phyloP scores from a whole-genome alignment of 2,797 vertebrate species.

The Tangara arthus region DNA sequence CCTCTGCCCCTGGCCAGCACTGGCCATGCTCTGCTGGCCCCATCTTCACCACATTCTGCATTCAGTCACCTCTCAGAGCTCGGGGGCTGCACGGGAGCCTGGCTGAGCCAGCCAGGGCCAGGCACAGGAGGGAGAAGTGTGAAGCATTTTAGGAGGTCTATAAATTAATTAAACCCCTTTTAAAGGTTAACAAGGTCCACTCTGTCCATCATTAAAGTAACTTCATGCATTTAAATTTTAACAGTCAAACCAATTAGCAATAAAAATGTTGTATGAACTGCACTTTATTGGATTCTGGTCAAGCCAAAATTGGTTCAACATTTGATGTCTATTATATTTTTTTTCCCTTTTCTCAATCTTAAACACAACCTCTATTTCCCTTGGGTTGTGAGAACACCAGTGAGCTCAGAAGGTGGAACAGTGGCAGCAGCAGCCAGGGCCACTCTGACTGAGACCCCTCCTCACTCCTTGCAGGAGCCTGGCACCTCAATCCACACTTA shows the following conservation, averaged over 20 bases:
- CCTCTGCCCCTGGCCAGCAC: neutral
- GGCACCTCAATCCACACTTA: neutral
- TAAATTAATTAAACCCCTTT: slow-evolving; percentile 29
- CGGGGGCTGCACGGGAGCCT: accelerated
- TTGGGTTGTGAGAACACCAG: accelerated
- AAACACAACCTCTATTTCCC: neutral
- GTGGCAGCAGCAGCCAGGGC: accelerated
- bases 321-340: neutral
- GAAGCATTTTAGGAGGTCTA: slow-evolving; percentile 8
- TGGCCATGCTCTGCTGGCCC: neutral
- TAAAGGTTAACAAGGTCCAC: slow-evolving; percentile 55
- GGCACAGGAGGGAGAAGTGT: neutral
- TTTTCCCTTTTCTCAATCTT: neutral
- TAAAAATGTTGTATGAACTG: slow-evolving; percentile 50
- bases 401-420: neutral
- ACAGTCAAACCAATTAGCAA: slow-evolving; percentile 68
- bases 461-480: neutral
- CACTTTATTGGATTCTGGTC: slow-evolving; percentile 61
- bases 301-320: neutral
- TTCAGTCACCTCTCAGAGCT: neutral
- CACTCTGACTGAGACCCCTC: neutral
- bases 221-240: slow-evolving; percentile 60
- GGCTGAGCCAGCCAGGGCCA: neutral
- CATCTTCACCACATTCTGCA: accelerated
- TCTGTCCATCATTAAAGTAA: slow-evolving; percentile 49